These are phyloP conservation scores for Eupithecia pulchellata DNA, from an alignment of 2,888 invertebrate genomes.

Conservation along the genomic window DNA sequence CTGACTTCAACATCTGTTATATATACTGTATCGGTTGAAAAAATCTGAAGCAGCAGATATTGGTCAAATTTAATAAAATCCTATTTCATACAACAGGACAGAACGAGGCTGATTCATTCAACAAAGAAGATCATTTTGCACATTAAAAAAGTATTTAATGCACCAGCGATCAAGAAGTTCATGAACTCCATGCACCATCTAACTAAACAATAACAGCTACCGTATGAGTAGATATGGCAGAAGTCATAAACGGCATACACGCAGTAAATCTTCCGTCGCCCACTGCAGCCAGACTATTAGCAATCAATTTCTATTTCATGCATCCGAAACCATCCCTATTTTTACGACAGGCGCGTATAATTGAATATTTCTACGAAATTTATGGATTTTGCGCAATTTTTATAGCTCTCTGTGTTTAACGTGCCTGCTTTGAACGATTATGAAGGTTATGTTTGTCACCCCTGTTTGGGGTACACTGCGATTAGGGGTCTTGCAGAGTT, in stretches of 20 bases:
- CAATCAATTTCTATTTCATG: slow-evolving; percentile 17
- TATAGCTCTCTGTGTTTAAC: slow-evolving; percentile 80
- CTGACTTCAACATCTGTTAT: too few relatives aligned
- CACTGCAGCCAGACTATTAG: slow-evolving; percentile 1
- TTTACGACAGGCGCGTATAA: slow-evolving; percentile 51
- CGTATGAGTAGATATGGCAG: neutral
- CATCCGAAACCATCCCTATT: slow-evolving; percentile 21
- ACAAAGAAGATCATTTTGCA: neutral
- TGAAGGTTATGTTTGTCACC: slow-evolving; percentile 72
- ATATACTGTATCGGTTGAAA: neutral
- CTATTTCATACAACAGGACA: neutral
- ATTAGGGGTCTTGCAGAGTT: slow-evolving; percentile 38
- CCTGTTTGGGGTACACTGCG: slow-evolving; percentile 48
- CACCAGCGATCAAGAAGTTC: neutral
- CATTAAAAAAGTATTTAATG: neutral
- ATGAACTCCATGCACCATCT: neutral
- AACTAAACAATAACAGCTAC: neutral
- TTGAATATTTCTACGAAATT: slow-evolving; percentile 75
- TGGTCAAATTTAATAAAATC: neutral
- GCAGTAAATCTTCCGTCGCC: neutral
- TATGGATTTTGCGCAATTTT: slow-evolving; percentile 79
- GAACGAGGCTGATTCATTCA: neutral
- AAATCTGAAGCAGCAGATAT: neutral
- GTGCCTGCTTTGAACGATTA: slow-evolving; percentile 76
- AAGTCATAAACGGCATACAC: neutral